Evolutionary conservation across 1,140 invertebrate species (phyloP), one percentile per base, ranked within the genome.

Genomic region (Copidosoma floridanum): DNA sequence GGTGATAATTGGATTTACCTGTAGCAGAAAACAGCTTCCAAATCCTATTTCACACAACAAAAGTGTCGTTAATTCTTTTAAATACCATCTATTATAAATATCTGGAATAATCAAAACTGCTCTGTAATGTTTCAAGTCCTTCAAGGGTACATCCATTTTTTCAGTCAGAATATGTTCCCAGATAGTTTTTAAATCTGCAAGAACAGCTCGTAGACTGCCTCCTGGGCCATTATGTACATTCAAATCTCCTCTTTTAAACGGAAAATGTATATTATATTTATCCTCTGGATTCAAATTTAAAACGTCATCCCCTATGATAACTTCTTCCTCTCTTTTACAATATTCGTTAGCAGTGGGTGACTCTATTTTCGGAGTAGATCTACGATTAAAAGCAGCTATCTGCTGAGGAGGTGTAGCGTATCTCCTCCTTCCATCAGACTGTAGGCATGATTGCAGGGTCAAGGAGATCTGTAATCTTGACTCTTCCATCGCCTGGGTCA

Each of bases 91-190:
- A 66, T 92, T 91, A 76, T 95, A 97, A 68, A 96, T 89, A 82
- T 96, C 94, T 29, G 94, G 92, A 67, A 97, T 88, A 44, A 98
- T 83, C 2, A 97, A 80, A 1, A 97, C 91, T 44, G 89, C 94
- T 75, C 89, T 86, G 75, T 94, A 95, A 68, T 89, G 85, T 78
- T 89, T 85, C 7, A 96, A 81, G 64, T 95, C 89, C 71, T 85
- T 87, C 0, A 86, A 70, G 23, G 86, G 85, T 71, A 95, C 93
- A 65, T 88, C 85, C 43, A 97, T 80, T 64, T 89, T 88, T 20
- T 85, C 84, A 65, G 87, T 83, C 50, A 97, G 84, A 2, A 89
- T 88, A 67, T 88, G 85, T 35, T 86, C 86, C 94, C 94, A 97
- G 62, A 98, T 96, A 1, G 85, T 84, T 76, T 94, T 89, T 37